Evolutionary conservation across 2,797 vertebrate species (phyloP), one percentile per base, ranked within the genome.

Genomic region (Acanthopagrus latus): DNA sequence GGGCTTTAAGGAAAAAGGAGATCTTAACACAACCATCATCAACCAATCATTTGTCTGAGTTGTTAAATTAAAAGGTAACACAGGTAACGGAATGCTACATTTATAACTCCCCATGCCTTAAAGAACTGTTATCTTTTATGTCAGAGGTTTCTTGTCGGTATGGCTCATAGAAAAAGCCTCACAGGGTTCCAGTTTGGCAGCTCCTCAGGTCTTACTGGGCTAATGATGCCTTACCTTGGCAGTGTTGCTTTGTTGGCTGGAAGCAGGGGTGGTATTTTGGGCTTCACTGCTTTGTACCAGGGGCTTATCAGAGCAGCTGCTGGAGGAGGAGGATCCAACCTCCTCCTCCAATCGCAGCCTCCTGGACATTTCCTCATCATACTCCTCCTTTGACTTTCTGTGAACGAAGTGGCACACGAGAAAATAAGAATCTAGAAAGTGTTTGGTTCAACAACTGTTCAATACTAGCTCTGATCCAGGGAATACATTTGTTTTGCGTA

Each of bases 301-400:
- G 13, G 82, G 81, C 69, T 86, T 87, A 48, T 94, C 86, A 1
- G 84, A 85, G 71, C 86, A 71, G 76, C 91, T 84, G 66, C 89
- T 84, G 86, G 93, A 94, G 1, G 94, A 86, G 54, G 93, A 86
- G 54, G 93, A 94, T 55, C 92, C 94, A 4, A 78, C 44, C 38
- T 91, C 90, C 23, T 92, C 91, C 23, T 90, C 87, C 14, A 81
- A 63, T 7, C 88, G 95, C 79, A 86, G 83, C 86, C 90, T 88
- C 62, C 89, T 91, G 62, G 91, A 93, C 87, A 94, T 88, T 78
- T 99, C 97, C 81, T 95, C 92, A 41, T 99, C 98, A 72, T 99
- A 99, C 85, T 99, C 98, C 82, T 99, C 97, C 88, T 97, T 99
- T 8, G 98, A 99, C 87, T 97, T 96, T 85, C 98, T 99, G 90